Conservation (phyloP, 30 jellyfish, hydroid and myxozoan species). For the Aurelia coerulea region DNA sequence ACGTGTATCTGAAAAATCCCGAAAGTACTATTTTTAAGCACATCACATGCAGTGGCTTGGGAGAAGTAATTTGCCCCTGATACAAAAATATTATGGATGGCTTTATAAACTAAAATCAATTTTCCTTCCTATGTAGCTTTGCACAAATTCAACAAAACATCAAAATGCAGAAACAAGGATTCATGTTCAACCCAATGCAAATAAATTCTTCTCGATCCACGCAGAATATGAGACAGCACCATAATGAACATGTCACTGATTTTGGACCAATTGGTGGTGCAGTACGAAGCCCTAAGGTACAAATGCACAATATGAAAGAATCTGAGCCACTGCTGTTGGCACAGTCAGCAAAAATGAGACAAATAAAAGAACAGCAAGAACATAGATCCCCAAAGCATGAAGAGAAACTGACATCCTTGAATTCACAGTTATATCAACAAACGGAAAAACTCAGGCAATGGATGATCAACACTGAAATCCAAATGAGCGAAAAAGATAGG, state of each 20-base stretch:
- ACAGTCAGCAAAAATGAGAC: slow-evolving; percentile 65
- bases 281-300: neutral
- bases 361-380: slow-evolving; percentile 68
- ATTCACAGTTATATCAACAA: slow-evolving; percentile 89
- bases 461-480: slow-evolving; percentile 88
- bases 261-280: slow-evolving; percentile 42
- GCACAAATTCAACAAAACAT: neutral
- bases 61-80: too few species aligned
- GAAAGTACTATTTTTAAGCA: too few species aligned
- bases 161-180: slow-evolving; percentile 46
- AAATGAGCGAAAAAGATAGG: slow-evolving; percentile 80
- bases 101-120: neutral
- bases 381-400: slow-evolving; percentile 52
- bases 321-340: slow-evolving; percentile 64
- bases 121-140: neutral
- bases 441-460: slow-evolving; percentile 96
- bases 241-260: slow-evolving; percentile 21
- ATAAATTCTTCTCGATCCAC: slow-evolving; percentile 22
- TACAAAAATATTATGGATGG: too few species aligned
- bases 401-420: slow-evolving; percentile 74
- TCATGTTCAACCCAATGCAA: slow-evolving; percentile 55
- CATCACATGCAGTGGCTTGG: too few species aligned
- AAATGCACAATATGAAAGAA: slow-evolving; percentile 14
- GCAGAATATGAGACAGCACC: slow-evolving; percentile 6
- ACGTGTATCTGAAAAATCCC: too few species aligned